phyloP scores from a whole-genome alignment of 2,888 invertebrate genomes.

The Aporophyla lueneburgensis region DNA sequence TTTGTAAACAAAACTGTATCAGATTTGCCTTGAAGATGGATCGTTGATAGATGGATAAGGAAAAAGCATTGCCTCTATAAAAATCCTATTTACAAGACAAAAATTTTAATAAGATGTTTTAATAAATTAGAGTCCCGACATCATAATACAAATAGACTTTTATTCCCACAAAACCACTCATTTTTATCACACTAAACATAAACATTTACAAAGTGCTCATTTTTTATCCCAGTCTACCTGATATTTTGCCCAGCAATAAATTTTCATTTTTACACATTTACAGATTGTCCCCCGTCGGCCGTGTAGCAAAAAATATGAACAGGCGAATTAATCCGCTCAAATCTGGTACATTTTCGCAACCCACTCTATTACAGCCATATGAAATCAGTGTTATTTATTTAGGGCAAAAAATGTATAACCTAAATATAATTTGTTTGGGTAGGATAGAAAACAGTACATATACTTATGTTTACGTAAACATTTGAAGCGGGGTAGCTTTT shows the following conservation, averaged over 20 bases:
- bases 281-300: slow-evolving; percentile 41
- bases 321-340: slow-evolving; percentile 52
- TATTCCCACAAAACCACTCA: slow-evolving; percentile 10
- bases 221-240: slow-evolving; percentile 24
- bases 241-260: slow-evolving; percentile 35
- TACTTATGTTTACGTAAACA: slow-evolving; percentile 21
- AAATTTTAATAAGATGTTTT: neutral
- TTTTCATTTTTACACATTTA: slow-evolving; percentile 57
- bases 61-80: neutral
- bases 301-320: slow-evolving; percentile 43
- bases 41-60: too few species aligned
- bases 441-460: slow-evolving; percentile 44
- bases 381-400: slow-evolving; percentile 59
- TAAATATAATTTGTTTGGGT: slow-evolving; percentile 58
- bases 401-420: slow-evolving; percentile 59
- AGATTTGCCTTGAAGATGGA: neutral
- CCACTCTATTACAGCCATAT: slow-evolving; percentile 46
- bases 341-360: slow-evolving; percentile 41
- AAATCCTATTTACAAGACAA: neutral
- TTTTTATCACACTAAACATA: slow-evolving; percentile 6
- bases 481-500: slow-evolving; percentile 16
- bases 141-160: neutral
- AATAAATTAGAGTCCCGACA: neutral
- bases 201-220: slow-evolving; percentile 34
- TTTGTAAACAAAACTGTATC: slow-evolving; percentile 23